phyloP scores from a whole-genome alignment of 1,140 invertebrate genomes.

The Frieseomelitta varia region DNA sequence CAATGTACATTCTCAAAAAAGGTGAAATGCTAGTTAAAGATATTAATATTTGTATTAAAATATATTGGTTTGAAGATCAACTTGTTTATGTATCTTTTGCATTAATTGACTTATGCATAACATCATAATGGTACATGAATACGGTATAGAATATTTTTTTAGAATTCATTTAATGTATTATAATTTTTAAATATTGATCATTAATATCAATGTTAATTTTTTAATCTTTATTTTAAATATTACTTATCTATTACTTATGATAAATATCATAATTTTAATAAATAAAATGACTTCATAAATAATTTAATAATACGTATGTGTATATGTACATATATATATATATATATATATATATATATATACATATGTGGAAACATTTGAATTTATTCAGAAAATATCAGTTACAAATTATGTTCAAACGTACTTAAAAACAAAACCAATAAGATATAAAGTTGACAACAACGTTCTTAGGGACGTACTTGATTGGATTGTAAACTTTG shows the following conservation, averaged over 20 bases:
- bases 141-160: neutral
- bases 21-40: neutral
- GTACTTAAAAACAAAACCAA: conserved; percentile 25
- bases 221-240: neutral
- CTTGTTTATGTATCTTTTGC: neutral
- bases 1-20: neutral
- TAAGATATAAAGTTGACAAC: conserved; percentile 29
- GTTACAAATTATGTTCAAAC: conserved; percentile 35
- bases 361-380: neutral
- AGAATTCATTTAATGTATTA: neutral
- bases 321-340: too few species aligned
- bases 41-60: neutral
- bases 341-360: neutral
- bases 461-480: conserved; percentile 34
- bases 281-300: too few species aligned
- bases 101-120: neutral
- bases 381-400: neutral
- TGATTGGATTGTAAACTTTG: conserved; percentile 40
- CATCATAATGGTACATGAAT: neutral
- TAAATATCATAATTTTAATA: neutral
- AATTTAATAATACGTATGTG: too few species aligned
- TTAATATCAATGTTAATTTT: neutral
- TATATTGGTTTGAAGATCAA: neutral
- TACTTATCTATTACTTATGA: neutral
- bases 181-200: neutral